Evolutionary conservation across 2,113 vertebrate species (phyloP), one percentile per base, ranked within the genome.

Genomic region (Donacobius atricapilla): DNA sequence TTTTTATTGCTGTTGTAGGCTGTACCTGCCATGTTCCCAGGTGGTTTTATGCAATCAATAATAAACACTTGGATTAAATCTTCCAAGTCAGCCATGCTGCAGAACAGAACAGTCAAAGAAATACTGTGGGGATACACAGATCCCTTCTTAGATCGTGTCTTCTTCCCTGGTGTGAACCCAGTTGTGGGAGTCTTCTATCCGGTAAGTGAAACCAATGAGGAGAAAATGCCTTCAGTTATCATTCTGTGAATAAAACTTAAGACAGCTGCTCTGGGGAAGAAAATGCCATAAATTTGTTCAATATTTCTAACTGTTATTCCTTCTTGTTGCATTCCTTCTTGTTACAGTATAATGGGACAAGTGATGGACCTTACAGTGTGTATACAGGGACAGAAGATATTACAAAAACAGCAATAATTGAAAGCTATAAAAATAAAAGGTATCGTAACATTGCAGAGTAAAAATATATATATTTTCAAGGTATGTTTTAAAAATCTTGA

Each of bases 111-210:
- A 33, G 97, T 99, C 77, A 98, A 83, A 57, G 99, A 99, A 78
- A 6, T 99, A 13, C 91, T 99, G 39, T 99, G 99, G 99, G 99
- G 99, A 23, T 99, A 99, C 87, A 60, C 0, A 3, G 99, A 99
- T 91, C 98, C 99, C 13, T 95, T 99, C 86, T 73, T 98, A 83
- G 24, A 20, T 45, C n/a, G 78, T 37, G 17, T 98, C 31, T 97
- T 97, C 24, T 31, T 96, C 8, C 10, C 73, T 14, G 2, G 4
- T n/a, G 1, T 98, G 65, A 27, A 87, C 6, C 21, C 2, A 1
- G 60, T 9, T 3, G 2, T 99, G 33, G 99, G 99, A 42, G 61
- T 99, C 11, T 99, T 99, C 96, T 92, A 90, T 66, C 98, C 98
- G 39, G 99, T 99, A 95, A 97, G 98, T 97, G 79, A 70, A 58